A percentile compares a stretch with the other conserved stretches of the same genome.
Conservation (phyloP, 2,888 invertebrate genomes). For the Dynastes tityus region DNA sequence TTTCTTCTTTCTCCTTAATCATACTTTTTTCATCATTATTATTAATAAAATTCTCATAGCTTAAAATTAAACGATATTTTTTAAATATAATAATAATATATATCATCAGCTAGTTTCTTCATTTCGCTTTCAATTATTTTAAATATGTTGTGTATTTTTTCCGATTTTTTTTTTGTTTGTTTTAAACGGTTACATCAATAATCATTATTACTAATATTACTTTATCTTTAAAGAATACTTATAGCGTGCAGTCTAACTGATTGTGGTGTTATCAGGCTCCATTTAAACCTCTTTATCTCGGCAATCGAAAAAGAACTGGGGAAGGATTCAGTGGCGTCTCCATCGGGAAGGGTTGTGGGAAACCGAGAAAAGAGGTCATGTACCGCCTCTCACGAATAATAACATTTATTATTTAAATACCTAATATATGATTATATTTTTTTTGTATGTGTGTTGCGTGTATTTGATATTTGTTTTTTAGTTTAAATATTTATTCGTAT, state of each 20-base stretch:
- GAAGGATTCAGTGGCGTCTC: no score
- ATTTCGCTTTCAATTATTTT: conserved; percentile 23
- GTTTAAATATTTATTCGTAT: not conserved
- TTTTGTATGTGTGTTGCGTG: conserved; percentile 8
- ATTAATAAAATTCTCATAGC: conserved; percentile 67
- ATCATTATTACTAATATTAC: conserved; percentile 57
- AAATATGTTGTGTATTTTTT: conserved; percentile 44
- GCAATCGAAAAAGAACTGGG: not conserved
- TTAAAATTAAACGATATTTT: conserved; percentile 53
- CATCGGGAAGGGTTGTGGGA: no score
- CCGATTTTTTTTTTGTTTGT: not conserved
- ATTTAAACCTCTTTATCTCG: conserved; percentile 23
- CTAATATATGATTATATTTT: conserved; percentile 12
- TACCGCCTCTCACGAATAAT: conserved; percentile 11
- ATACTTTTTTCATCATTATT: conserved; percentile 55
- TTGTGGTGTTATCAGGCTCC: conserved; percentile 68
- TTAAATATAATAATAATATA: conserved; percentile 49
- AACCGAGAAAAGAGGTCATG: conserved; percentile 1
- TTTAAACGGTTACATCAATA: not conserved
- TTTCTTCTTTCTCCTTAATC: conserved; percentile 16
- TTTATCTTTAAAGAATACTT: conserved; percentile 69
- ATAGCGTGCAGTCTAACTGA: conserved; percentile 72
- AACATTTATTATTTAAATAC: conserved; percentile 6
- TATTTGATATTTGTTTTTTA: conserved; percentile 1
- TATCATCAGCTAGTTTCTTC: conserved; percentile 41